Base-by-base conservation (phyloP, 1,140 invertebrate genomes). In the Drosophila parvula region DNA sequence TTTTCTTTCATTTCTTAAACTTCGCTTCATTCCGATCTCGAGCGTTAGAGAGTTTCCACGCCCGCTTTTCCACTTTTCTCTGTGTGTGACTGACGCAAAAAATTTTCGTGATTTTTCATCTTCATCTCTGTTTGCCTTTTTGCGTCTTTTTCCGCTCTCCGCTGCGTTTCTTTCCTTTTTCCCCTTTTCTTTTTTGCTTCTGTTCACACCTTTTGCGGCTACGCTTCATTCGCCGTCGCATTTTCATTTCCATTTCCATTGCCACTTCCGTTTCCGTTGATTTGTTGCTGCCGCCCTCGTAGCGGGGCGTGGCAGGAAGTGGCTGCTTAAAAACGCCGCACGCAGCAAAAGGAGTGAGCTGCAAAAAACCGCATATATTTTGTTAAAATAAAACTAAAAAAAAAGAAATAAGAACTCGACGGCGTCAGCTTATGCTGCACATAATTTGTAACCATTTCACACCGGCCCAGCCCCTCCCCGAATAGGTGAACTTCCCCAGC, bases 381-480 rank as follows among this genome's bases (percentile, higher is more conserved):
- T 18, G 14, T 11, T 10, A 55, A 34, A 43, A 28, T 12, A 43
- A 16, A 38, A 14, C 18, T 11, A 45, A 56, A 58, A 41, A 41
- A 59, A 64, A 40, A 43, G 18, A 41, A 57, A 55, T 36, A 28
- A 41, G 61, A 55, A 55, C 51, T 55, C 14, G 59, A 41, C 48
- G 43, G 38, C 61, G 40, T 43, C 68, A 58, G 75, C 74, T 68
- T 59, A 63, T 71, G 67, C 83, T 88, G 84, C 84, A 80, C 80
- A 88, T 88, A 88, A 88, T 88, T 88, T 88, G 84, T 88, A 80
- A 88, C 83, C 79, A 88, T 88, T 85, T 84, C 63, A 74, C 81
- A 85, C 64, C 30, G 55, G 38, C 14, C 22, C 34, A 30, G 40
- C 5, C 16, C 30, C 64, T 28, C 32, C 53, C 3, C 22, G 43